phyloP scores from a whole-genome alignment of 1,140 invertebrate species.

The Brachionus calyciflorus region DNA sequence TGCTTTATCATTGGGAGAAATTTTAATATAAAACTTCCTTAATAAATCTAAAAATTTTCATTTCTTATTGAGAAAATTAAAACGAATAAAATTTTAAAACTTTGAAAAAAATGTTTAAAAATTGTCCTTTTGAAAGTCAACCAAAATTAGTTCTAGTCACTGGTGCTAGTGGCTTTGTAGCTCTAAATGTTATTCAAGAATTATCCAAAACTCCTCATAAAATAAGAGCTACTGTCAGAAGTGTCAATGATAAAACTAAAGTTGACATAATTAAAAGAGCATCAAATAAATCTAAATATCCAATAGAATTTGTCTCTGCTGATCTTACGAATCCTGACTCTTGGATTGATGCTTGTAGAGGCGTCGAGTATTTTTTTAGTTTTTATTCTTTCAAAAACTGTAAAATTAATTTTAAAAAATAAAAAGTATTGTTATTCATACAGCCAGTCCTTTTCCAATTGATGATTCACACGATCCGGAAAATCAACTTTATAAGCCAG shows the following conservation, averaged over 20 bases:
- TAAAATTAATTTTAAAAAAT: constrained; percentile 63
- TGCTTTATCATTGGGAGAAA: no score
- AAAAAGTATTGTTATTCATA: constrained; percentile 61
- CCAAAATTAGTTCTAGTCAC: constrained; percentile 48
- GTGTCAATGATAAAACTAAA: constrained; percentile 61
- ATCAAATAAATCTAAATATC: constrained; percentile 58
- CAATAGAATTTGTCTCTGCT: constrained; percentile 61
- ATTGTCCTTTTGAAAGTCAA: no score
- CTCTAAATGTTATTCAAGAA: constrained; percentile 64
- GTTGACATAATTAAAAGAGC: constrained; percentile 58
- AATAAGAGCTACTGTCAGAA: constrained; percentile 64
- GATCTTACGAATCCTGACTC: constrained; percentile 56
- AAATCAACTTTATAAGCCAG: constrained; percentile 61
- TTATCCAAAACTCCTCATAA: constrained; percentile 62
- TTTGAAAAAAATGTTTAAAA: no score
- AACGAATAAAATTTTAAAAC: no score
- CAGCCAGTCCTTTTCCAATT: constrained; percentile 65
- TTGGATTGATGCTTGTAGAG: constrained; percentile 62
- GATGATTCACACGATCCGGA: constrained; percentile 58
- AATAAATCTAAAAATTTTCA: no score
- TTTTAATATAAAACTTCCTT: no score
- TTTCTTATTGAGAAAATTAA: no score
- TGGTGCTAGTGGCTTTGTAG: constrained; percentile 65
- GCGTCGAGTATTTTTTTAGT: constrained; percentile 55
- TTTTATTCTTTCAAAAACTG: constrained; percentile 62